Conservation (phyloP, 2,113 vertebrate species). For the Apodemus sylvaticus region DNA sequence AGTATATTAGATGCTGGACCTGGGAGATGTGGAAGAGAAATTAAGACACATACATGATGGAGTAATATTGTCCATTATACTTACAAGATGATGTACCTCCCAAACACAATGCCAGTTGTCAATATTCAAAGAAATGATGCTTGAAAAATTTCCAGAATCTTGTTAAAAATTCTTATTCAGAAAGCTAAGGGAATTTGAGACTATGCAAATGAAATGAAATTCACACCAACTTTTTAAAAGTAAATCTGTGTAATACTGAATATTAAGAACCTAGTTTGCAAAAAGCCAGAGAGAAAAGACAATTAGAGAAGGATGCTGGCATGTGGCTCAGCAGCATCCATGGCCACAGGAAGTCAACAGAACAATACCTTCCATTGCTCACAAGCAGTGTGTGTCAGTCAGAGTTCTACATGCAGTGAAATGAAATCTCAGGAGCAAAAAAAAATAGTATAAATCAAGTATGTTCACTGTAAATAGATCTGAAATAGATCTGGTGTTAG, state of each 20-base stretch:
- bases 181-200: not conserved
- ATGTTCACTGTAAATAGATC: not conserved
- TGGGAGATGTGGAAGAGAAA: not conserved
- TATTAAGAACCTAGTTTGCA: not conserved
- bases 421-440: not conserved
- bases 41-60: not conserved
- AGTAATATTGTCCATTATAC: not conserved
- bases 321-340: not conserved
- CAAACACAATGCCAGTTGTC: not conserved
- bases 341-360: not conserved
- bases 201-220: not conserved
- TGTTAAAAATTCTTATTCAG: not conserved
- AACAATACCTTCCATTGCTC: not conserved
- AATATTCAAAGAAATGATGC: conserved; percentile 29
- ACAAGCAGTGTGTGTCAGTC: not conserved
- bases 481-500: not conserved
- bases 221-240: not conserved
- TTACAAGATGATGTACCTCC: not conserved
- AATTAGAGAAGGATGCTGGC: not conserved
- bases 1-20: not conserved
- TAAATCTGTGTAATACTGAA: not conserved
- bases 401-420: not conserved
- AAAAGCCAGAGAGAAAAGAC: not conserved
- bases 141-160: conserved; percentile 5
- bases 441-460: not conserved